Conservation (phyloP, 2,888 invertebrate genomes). For the Biston stratarius region DNA sequence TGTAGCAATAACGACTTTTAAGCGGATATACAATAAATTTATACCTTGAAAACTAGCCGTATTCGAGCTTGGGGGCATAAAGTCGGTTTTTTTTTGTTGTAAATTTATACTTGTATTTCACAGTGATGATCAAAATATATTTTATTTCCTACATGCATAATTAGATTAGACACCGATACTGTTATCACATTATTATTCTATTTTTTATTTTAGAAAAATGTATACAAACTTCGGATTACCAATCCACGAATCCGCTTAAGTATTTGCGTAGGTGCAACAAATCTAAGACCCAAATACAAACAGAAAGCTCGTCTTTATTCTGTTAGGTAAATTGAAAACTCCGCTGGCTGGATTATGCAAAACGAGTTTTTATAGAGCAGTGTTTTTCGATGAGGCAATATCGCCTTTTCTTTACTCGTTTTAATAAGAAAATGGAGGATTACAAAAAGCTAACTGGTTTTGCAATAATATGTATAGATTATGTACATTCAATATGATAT, state of each 20-base stretch:
- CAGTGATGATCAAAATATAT: too few species aligned
- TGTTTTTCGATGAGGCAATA: conserved; percentile 35
- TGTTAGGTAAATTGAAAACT: conserved; percentile 46
- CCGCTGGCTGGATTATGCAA: conserved; percentile 40
- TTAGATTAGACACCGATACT: too few species aligned
- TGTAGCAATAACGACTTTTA: too few species aligned
- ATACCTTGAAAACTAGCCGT: too few species aligned
- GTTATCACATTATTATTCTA: too few species aligned
- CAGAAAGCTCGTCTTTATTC: conserved; percentile 38
- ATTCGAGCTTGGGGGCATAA: too few species aligned
- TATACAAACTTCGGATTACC: background rate
- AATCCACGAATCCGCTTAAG: background rate
- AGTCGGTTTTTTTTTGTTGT: too few species aligned
- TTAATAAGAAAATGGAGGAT: conserved; percentile 26
- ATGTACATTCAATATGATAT: background rate
- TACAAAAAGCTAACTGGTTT: background rate
- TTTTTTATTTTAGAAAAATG: background rate
- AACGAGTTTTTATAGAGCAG: conserved; percentile 36
- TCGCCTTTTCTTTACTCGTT: conserved; percentile 24
- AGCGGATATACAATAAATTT: too few species aligned
- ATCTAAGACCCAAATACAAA: conserved; percentile 31
- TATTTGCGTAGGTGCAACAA: conserved; percentile 32
- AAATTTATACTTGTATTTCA: too few species aligned
- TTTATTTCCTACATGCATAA: too few species aligned
- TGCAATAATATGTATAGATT: conserved; percentile 1